Percentiles rank a stretch among this genome's conserved stretches.
Conservation (phyloP, 2,888 invertebrate genomes). For the Zeuzera pyrina region DNA sequence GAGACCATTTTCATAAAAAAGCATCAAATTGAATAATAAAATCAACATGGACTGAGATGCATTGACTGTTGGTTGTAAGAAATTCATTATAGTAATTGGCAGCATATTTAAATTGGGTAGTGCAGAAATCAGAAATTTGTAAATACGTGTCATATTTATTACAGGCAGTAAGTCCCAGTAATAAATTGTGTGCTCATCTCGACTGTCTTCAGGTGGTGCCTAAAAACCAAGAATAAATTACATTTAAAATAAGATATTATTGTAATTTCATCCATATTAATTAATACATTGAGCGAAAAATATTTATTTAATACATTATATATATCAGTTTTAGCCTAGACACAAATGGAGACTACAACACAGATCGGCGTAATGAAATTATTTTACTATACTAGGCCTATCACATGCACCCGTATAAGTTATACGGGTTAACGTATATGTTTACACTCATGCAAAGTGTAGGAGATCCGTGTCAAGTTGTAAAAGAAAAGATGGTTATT, state of each 20-base stretch:
- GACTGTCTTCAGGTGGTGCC: slow-evolving; percentile 38
- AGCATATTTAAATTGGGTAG: slow-evolving; percentile 26
- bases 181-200: slow-evolving; percentile 42
- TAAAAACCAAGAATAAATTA: slow-evolving; percentile 17
- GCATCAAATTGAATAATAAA: slow-evolving; percentile 40
- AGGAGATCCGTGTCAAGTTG: too few species aligned
- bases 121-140: slow-evolving; percentile 36
- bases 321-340: too few species aligned
- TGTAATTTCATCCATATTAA: not conserved
- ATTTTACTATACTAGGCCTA: too few species aligned
- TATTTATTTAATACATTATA: too few species aligned
- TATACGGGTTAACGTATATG: too few species aligned
- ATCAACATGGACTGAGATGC: slow-evolving; percentile 39
- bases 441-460: too few species aligned
- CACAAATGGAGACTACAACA: too few species aligned
- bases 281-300: too few species aligned
- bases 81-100: slow-evolving; percentile 30
- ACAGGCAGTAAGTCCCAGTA: slow-evolving; percentile 55
- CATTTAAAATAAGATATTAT: too few species aligned
- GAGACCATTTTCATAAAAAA: slow-evolving; percentile 38
- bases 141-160: slow-evolving; percentile 47
- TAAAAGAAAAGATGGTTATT: too few species aligned
- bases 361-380: too few species aligned
- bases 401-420: too few species aligned
- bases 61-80: slow-evolving; percentile 39